phyloP scores from a whole-genome alignment of 64 coral and sea anemone species.

The Acropora yongei region DNA sequence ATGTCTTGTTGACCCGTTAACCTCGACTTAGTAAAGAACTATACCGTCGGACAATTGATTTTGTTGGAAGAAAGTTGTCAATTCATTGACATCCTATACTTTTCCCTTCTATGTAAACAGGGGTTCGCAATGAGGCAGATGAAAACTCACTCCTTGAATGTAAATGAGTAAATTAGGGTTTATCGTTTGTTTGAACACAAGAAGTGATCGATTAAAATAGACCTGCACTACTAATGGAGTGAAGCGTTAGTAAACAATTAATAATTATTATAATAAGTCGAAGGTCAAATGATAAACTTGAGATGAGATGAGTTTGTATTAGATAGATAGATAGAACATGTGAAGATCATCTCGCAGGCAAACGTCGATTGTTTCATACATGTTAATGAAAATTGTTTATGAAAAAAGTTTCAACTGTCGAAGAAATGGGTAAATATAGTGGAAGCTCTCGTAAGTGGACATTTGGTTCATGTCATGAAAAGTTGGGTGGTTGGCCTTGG shows the following conservation, averaged over 20 bases:
- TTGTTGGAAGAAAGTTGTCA: conserved; percentile 18
- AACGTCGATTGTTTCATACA: too few relatives aligned
- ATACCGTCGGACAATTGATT: not conserved
- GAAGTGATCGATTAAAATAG: not conserved
- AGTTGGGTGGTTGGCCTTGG: not conserved
- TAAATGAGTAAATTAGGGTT: not conserved
- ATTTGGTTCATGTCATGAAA: not conserved
- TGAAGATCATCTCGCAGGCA: too few relatives aligned
- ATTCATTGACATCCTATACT: not conserved
- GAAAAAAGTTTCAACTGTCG: too few relatives aligned
- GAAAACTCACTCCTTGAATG: not conserved
- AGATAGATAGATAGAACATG: too few relatives aligned
- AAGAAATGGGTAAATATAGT: too few relatives aligned
- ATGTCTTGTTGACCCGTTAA: not conserved
- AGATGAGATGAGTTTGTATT: not conserved
- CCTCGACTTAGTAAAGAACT: conserved; percentile 16
- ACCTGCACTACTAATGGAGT: not conserved
- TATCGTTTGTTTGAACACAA: not conserved
- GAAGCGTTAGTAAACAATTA: too few relatives aligned
- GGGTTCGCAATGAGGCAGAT: not conserved
- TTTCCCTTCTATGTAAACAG: not conserved
- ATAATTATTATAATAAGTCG: too few relatives aligned
- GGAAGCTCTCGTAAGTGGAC: not conserved
- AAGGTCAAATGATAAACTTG: too few relatives aligned
- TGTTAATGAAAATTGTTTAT: not conserved